Percentiles rank a stretch among this genome's conserved stretches.
phyloP scores from a whole-genome alignment of 1,140 invertebrate genomes.

The Drosophila parabipectinata region DNA sequence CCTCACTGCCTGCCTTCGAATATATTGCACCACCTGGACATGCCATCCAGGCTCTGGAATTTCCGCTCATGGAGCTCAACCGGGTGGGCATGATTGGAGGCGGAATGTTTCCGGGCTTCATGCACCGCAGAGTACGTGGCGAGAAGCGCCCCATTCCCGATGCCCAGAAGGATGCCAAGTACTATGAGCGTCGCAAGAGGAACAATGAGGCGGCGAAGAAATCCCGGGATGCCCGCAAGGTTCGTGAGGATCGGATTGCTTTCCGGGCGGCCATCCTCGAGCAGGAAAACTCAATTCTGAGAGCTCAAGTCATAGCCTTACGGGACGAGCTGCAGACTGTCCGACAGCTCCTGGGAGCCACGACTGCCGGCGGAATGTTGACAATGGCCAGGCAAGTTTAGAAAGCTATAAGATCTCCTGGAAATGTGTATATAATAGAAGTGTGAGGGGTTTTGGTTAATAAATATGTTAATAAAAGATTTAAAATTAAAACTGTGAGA shows the following conservation, averaged over 20 bases:
- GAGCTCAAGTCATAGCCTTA: constrained; percentile 91
- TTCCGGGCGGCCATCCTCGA: constrained; percentile 91
- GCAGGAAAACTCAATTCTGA: constrained; percentile 93
- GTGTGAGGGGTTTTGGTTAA: constrained; percentile 3
- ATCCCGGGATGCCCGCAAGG: constrained; percentile 92
- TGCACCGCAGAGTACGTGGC: constrained; percentile 87
- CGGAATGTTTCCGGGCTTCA: constrained; percentile 74
- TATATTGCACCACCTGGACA: constrained; percentile 71
- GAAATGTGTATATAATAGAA: constrained; percentile 39
- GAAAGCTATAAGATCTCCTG: background rate
- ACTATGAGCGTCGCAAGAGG: constrained; percentile 92
- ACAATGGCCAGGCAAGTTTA: constrained; percentile 59
- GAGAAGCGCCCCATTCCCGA: constrained; percentile 95
- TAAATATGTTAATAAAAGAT: constrained; percentile 39
- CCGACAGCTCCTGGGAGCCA: constrained; percentile 85
- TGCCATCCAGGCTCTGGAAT: constrained; percentile 55
- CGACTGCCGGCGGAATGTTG: constrained; percentile 58
- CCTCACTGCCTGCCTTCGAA: constrained; percentile 71
- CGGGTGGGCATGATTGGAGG: constrained; percentile 46
- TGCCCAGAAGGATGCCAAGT: constrained; percentile 94
- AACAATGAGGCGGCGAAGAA: constrained; percentile 97
- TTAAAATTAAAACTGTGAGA: background rate
- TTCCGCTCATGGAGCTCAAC: constrained; percentile 76
- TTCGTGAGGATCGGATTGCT: constrained; percentile 92
- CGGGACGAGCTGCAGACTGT: constrained; percentile 92